A percentile compares a stretch with the other conserved stretches of the same genome.
phyloP scores from a whole-genome alignment of 2,888 invertebrate species.

The Lepidonotus clava region DNA sequence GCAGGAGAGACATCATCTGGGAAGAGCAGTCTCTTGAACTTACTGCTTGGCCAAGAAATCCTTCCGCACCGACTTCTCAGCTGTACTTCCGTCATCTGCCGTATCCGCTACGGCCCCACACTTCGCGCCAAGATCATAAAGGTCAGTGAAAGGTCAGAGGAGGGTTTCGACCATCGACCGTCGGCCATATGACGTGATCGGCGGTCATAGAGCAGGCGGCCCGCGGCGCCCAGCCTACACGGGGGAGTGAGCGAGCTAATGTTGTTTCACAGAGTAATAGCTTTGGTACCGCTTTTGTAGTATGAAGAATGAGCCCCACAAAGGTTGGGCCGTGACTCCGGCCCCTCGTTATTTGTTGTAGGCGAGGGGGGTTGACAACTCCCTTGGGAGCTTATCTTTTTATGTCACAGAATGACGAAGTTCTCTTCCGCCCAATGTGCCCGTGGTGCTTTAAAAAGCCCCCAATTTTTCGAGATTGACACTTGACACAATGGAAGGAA shows the following conservation, averaged over 20 bases:
- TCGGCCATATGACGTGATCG: neutral
- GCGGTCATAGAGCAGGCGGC: neutral
- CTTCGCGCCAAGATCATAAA: conserved; percentile 63
- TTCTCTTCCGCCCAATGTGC: too few relatives aligned
- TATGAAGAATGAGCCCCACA: neutral
- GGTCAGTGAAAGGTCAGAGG: conserved; percentile 37
- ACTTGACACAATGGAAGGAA: neutral
- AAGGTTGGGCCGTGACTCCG: neutral
- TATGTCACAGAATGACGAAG: too few relatives aligned
- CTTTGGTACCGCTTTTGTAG: neutral
- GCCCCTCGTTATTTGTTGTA: neutral
- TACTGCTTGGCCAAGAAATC: conserved; percentile 70
- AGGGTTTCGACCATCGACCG: neutral
- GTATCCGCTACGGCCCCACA: conserved; percentile 66
- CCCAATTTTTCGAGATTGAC: too few relatives aligned
- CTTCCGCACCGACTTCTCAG: conserved; percentile 66
- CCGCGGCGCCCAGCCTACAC: too few relatives aligned
- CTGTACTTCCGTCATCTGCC: conserved; percentile 73
- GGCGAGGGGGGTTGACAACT: neutral
- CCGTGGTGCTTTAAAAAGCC: too few relatives aligned
- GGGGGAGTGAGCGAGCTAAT: neutral
- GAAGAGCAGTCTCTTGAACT: conserved; percentile 74
- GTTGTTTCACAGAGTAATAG: conserved; percentile 6
- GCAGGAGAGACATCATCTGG: conserved; percentile 76
- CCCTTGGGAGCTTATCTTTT: too few relatives aligned